Evolutionary conservation across 2,888 invertebrate species (phyloP), one percentile per base, ranked within the genome.

Genomic region (Eupithecia abbreviata): DNA sequence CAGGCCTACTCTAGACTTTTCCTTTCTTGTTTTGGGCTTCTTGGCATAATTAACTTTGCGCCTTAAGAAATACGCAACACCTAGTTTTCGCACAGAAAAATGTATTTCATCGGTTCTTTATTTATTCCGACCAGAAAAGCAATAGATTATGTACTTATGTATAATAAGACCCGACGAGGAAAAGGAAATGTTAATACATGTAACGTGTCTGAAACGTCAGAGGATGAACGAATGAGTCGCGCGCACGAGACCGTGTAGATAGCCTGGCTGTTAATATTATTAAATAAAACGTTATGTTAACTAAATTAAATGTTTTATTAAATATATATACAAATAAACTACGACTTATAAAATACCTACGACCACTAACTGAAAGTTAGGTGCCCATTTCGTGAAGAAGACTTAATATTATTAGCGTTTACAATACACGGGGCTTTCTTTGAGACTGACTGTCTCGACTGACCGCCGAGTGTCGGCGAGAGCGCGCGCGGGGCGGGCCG

Each of bases 241-340:
- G 30, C 30, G 30, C 30, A 30, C 30, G 30, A 30, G 30, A 30
- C 30, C 30, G 30, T 30, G 30, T 30, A 71, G 81, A 81, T 84
- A 84, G 83, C 83, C 84, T 82, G 85, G 86, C 86, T 90, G 89
- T 90, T 90, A 88, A 89, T 90, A 88, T 89, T 89, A 89, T 89
- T 85, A 88, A 90, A 88, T 89, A 89, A 90, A 90, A 74, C 58
- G 74, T 69, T 77, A 77, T 77, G 76, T 81, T 82, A 9, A 85
- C 73, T 79, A 84, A 85, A 42, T 83, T 77, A 82, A 75, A 81
- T 76, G 73, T 73, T 80, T 80, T 76, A 76, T 83, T 80, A 9
- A 62, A 30, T 30, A 30, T 30, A 62, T 62, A 30, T 62, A 62
- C 62, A 62, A 62, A 62, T 62, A 51, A 12, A 0, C 3, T 51